phyloP scores from a whole-genome alignment of 2,888 invertebrate genomes.

The Tachystola acroxantha region DNA sequence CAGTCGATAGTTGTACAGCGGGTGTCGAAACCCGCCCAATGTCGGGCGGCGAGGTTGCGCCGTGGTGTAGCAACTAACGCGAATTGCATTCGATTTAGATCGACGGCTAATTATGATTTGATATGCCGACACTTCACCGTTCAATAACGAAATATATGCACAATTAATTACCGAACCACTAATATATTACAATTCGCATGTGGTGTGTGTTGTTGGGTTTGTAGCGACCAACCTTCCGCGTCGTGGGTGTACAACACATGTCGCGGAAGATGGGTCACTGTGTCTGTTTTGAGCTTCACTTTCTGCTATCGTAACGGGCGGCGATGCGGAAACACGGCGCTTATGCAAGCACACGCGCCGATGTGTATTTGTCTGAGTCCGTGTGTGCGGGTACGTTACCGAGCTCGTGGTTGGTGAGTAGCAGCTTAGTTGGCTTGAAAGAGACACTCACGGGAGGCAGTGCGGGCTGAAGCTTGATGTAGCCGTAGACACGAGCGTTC shows the following conservation, averaged over 20 bases:
- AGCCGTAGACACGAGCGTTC: slow-evolving; percentile 47
- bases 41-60: slow-evolving; percentile 39
- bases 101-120: slow-evolving; percentile 17
- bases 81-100: slow-evolving; percentile 27
- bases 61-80: slow-evolving; percentile 30
- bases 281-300: slow-evolving; percentile 14
- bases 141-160: slow-evolving; percentile 6
- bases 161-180: background rate
- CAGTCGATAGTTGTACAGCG: slow-evolving; percentile 18
- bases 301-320: slow-evolving; percentile 24
- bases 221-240: background rate
- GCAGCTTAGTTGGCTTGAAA: slow-evolving; percentile 10
- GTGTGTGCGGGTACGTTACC: slow-evolving; percentile 24
- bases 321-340: slow-evolving; percentile 25
- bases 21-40: slow-evolving; percentile 44
- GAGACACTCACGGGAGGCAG: slow-evolving; percentile 17
- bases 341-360: slow-evolving; percentile 27
- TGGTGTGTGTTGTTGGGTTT: background rate
- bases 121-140: slow-evolving; percentile 13
- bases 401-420: slow-evolving; percentile 15
- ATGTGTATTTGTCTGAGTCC: slow-evolving; percentile 8
- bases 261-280: slow-evolving; percentile 12
- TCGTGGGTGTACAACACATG: slow-evolving; percentile 1
- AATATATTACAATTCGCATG: background rate
- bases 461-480: slow-evolving; percentile 17